Conservation (phyloP, 1,140 invertebrate genomes). For the Aporrectodea caliginosa region DNA sequence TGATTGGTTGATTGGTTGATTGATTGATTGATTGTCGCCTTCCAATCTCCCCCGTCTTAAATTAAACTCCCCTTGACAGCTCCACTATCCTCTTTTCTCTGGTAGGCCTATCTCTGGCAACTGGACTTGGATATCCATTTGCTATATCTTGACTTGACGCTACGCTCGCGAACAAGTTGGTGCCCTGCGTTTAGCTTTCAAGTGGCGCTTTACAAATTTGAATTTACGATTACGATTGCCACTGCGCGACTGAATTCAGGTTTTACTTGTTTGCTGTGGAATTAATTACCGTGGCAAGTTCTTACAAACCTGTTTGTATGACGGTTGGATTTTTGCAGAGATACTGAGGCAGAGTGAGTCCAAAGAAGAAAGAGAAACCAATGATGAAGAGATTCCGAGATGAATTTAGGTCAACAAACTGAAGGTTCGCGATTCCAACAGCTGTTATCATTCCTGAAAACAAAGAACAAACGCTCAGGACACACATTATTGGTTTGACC, state of each 20-base stretch:
- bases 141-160: not conserved
- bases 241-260: not conserved
- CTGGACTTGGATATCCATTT: not conserved
- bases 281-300: not conserved
- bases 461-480: no score
- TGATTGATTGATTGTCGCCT: no score
- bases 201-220: no score
- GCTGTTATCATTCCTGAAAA: constrained; percentile 25
- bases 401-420: constrained; percentile 21
- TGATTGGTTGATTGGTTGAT: no score
- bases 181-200: no score
- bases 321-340: not conserved
- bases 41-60: no score
- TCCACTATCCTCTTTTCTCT: no score
- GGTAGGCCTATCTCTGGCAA: no score
- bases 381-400: constrained; percentile 28
- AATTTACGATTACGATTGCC: no score
- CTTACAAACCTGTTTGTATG: not conserved
- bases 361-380: constrained; percentile 29
- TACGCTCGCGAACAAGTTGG: no score
- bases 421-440: constrained; percentile 25
- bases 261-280: no score
- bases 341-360: constrained; percentile 27
- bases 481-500: not conserved
- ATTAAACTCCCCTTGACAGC: no score